Evolutionary conservation across 1,140 invertebrate genomes (phyloP), one percentile per base, ranked within the genome.

Genomic region (Temnothorax longispinosus): DNA sequence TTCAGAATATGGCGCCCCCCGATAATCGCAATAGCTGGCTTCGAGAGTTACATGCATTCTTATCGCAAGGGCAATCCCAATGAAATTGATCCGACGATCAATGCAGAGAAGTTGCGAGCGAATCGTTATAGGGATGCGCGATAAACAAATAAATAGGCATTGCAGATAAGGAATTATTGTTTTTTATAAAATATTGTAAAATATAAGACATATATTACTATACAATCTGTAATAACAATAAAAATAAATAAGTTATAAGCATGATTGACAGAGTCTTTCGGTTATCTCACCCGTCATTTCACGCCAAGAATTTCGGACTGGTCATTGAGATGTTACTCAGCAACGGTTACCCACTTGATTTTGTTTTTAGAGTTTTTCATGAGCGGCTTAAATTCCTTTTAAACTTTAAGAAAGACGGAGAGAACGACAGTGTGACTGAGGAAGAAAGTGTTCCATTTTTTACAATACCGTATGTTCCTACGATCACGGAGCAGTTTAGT

Each of bases 21-120:
- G 69, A 84, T 84, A 75, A 84, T 84, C 80, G 41, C 80, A 62
- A 75, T 50, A 62, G 80, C 27, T 84, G 54, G 54, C 54, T 38
- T 75, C 56, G 54, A 75, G 69, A 74, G 54, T 84, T 84, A 47
- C 80, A 62, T 56, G 56, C 80, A 75, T 56, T 74, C 54, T 84
- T 84, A 84, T 84, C 41, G 54, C 69, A 44, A 21, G n/a, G n/a
- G 13, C 32, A 60, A 75, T 60, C 13, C 5, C 18, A 47, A 72
- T 41, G 5, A 67, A 67, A 80, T 54, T 18, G 32, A 50, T 47
- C 0, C 27, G 0, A 52, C 69, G 50, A 74, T 74, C 67, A 41
- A 58, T 11, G 11, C 21, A 13, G n/a, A 13, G n/a, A 32, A 38
- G 5, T 18, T 38, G 13, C 32, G 11, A 56, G 38, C 11, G 27